Conservation (phyloP, 2,113 vertebrate genomes). For the Ptilonorhynchus violaceus region DNA sequence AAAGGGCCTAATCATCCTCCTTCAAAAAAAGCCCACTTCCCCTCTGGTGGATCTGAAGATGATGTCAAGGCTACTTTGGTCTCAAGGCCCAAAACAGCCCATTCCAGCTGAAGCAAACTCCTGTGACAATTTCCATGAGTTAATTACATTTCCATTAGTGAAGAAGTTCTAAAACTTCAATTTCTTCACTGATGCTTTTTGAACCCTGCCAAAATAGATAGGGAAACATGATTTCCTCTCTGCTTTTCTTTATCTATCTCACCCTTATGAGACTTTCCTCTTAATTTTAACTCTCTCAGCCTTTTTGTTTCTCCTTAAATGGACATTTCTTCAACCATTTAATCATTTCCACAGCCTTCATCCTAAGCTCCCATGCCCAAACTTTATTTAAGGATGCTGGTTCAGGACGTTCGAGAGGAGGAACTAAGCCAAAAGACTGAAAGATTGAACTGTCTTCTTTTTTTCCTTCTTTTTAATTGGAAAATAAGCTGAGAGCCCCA, state of each 20-base stretch:
- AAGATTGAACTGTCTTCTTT: neutral
- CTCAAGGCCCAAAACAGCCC: neutral
- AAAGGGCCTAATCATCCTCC: neutral
- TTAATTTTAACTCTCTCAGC: neutral
- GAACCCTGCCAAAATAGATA: neutral
- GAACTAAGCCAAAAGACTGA: neutral
- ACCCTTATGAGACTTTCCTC: neutral
- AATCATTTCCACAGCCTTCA: neutral
- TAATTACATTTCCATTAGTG: constrained; percentile 49
- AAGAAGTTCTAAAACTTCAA: constrained; percentile 27
- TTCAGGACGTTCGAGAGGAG: neutral
- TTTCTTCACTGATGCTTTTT: neutral
- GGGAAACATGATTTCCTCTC: neutral
- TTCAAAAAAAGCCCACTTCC: neutral
- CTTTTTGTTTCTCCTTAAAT: constrained; percentile 7
- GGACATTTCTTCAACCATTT: neutral
- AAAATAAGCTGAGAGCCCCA: neutral
- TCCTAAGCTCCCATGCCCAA: neutral
- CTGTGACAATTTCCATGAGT: neutral
- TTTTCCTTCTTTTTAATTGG: neutral
- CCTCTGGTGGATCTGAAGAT: neutral
- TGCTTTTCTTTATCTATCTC: neutral
- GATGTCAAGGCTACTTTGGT: neutral
- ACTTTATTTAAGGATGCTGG: neutral
- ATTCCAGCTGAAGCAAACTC: neutral